These are phyloP conservation scores for Podargus strigoides DNA, from an alignment of 2,797 vertebrate genomes.

Conservation along the genomic window DNA sequence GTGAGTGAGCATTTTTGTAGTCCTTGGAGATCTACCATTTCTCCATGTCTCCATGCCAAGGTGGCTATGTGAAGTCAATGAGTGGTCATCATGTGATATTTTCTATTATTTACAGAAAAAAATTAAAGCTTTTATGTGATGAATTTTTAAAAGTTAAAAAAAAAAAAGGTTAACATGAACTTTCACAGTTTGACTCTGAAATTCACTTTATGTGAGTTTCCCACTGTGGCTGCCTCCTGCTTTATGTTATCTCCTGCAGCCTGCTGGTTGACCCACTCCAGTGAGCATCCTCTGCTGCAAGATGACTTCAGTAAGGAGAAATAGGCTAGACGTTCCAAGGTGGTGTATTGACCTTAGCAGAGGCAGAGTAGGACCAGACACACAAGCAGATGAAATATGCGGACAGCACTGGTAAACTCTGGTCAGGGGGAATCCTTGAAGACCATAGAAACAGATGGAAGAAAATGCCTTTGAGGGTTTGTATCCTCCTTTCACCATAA, in stretches of 20 bases:
- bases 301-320: neutral
- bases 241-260: neutral
- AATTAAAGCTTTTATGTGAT: neutral
- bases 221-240: neutral
- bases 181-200: neutral
- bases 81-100: neutral
- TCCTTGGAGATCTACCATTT: neutral
- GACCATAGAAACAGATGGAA: neutral
- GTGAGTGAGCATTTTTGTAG: neutral
- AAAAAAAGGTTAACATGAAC: neutral
- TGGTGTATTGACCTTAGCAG: neutral
- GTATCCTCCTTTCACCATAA: neutral
- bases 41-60: neutral
- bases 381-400: neutral
- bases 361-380: neutral
- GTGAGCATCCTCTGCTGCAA: neutral
- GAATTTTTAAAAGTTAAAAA: neutral
- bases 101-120: neutral
- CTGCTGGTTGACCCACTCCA: neutral
- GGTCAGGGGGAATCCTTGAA: neutral
- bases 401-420: neutral
- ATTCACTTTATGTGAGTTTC: neutral
- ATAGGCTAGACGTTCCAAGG: neutral
- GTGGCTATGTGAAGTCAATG: neutral
- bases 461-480: neutral